Conservation (phyloP, 2,888 invertebrate genomes). For the Ypsolopha sequella region DNA sequence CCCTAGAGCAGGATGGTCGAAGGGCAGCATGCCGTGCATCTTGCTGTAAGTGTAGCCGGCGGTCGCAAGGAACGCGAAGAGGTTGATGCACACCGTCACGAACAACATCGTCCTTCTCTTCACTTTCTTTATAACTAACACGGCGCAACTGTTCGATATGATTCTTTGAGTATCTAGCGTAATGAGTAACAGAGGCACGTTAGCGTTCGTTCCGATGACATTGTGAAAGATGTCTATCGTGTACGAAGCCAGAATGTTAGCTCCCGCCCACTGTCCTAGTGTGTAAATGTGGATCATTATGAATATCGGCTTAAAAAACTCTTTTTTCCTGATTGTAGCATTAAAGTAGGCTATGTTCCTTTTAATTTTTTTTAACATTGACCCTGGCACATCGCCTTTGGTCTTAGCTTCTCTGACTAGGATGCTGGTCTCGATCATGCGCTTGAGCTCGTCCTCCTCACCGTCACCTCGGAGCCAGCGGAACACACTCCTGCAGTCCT, state of each 20-base stretch:
- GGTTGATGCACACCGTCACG: conserved; percentile 28
- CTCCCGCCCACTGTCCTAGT: conserved; percentile 34
- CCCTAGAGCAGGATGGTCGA: conserved; percentile 34
- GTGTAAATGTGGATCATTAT: conserved; percentile 38
- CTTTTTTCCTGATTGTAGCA: conserved; percentile 25
- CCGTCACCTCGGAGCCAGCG: conserved; percentile 66
- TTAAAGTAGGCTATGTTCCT: conserved; percentile 23
- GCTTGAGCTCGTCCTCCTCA: conserved; percentile 38
- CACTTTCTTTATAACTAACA: conserved; percentile 44
- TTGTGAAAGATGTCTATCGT: conserved; percentile 35
- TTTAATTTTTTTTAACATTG: conserved; percentile 20
- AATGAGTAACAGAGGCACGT: conserved; percentile 35
- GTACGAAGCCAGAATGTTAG: conserved; percentile 31
- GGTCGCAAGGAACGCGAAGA: conserved; percentile 27
- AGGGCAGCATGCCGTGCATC: conserved; percentile 20
- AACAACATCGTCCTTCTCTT: conserved; percentile 41
- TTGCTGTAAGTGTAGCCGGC: conserved; percentile 36
- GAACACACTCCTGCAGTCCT: conserved; percentile 65
- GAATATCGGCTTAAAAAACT: conserved; percentile 39
- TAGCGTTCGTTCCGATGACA: conserved; percentile 30
- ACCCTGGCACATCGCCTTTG: conserved; percentile 18
- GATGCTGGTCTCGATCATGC: conserved; percentile 35
- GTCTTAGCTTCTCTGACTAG: conserved; percentile 26
- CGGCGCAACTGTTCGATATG: conserved; percentile 33
- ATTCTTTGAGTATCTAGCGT: conserved; percentile 43